Conservation (phyloP, 2,113 vertebrate genomes). For the Tragulus kanchil region DNA sequence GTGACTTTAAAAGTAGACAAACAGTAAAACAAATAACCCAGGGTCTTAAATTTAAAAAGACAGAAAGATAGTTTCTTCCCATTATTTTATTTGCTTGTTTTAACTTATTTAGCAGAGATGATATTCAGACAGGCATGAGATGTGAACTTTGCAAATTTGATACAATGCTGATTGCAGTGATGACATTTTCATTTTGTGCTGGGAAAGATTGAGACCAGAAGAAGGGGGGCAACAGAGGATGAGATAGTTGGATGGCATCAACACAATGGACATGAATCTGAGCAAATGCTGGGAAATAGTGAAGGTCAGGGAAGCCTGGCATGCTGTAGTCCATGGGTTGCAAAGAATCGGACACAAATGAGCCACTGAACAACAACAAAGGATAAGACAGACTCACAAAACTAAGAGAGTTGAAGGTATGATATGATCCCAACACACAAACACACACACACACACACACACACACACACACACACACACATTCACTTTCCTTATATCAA, state of each 20-base stretch:
- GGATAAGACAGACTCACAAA: neutral
- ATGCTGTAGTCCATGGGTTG: neutral
- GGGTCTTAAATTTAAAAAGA: neutral
- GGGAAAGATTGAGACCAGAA: neutral
- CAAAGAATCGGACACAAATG: neutral
- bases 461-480: neutral
- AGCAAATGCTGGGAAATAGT: neutral
- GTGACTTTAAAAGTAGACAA: neutral
- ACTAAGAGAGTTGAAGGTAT: neutral
- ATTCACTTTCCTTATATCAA: neutral
- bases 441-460: neutral
- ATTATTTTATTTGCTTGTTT: neutral
- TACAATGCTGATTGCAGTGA: neutral
- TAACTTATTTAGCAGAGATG: neutral
- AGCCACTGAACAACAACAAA: neutral
- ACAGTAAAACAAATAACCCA: neutral
- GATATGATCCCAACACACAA: neutral
- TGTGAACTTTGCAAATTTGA: neutral
- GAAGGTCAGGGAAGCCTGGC: neutral
- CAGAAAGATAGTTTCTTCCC: neutral
- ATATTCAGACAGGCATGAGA: neutral
- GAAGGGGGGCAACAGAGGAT: neutral
- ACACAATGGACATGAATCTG: neutral
- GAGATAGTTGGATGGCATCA: neutral
- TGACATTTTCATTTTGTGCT: slow-evolving; percentile 20